Base-by-base conservation (phyloP, 2,113 vertebrate genomes). In the Bungarus multicinctus region DNA sequence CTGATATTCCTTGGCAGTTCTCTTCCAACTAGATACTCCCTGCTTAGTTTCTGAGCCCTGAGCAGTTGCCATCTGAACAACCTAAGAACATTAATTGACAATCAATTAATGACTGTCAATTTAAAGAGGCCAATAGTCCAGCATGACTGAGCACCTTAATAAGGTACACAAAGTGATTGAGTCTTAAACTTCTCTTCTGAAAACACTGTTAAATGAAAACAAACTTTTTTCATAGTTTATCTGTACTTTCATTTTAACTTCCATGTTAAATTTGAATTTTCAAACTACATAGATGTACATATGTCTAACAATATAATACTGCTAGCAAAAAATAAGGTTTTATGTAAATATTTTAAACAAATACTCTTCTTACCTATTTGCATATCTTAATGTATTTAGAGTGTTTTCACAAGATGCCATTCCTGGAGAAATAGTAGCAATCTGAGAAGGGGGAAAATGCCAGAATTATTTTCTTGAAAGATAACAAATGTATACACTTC, bases 381-480 rank as follows among this genome's bases (percentile, higher is more conserved):
- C 99, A 0, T 99, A 99, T 98, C 99, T 98, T 97, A 99, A 91
- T 0, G 99, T 99, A 97, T 99, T 99, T 94, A 99, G 96, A 94
- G 99, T 99, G 97, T 99, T 99, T 98, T 99, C 99, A 98, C 99
- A 99, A 18, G 99, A 99, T 25, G 99, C 98, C 98, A 99, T 99
- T 85, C 99, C 99, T 9, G 99, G 99, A 96, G 99, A 99, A 97
- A 99, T 99, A 58, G 99, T 99, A 52, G 99, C 99, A 1, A 99
- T 99, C 99, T 99, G 95, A 7, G 81, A 90, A 94, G 25, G 57
- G 57, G 25, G 23, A 53, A 92, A 93, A 81, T 0, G 96, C 94
- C 96, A 93, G 52, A 96, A 95, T 45, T 1, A 0, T 34, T 95
- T 53, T 10, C 4, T 52, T 58, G 39, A 81, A 10, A 55, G 14